Base-by-base conservation (phyloP, 2,888 invertebrate genomes). In the Lingula anatina region DNA sequence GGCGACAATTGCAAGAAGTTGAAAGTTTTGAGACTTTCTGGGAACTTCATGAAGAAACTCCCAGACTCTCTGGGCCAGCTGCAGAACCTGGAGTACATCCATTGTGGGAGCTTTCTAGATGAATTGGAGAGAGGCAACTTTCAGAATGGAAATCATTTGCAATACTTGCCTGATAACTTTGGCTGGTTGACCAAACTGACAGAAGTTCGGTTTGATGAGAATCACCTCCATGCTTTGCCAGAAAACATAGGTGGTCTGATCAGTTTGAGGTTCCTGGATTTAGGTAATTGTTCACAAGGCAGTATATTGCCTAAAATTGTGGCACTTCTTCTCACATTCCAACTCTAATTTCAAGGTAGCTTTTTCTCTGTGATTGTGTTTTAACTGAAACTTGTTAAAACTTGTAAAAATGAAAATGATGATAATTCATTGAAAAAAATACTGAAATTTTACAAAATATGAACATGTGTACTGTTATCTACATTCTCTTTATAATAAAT, bases 101-200 rank as follows among this genome's bases (percentile, higher is more conserved):
- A 66, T 42, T 45, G 68, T 23, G 71, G 71, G 9, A 68, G 68
- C 58, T 60, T 61, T 25, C 62, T 70, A 25, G 62, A 58, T 37
- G 70, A 70, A 49, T 44, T 70, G 5, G 71, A 70, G 51, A 47
- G 70, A 36, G 49, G 62, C 9, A 62, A 65, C 39, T 66, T 65
- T 49, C 66, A 66, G 46, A 73, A 70, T 56, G 73, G 73, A 5
- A 72, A 72, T 54, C 68, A 67, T 67, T 38, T 72, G 5, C 39
- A 49, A 5, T 47, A 50, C 9, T 48, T 72, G 23, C 72, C 72
- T 7, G 47, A 50, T 5, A 61, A 57, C 46, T 60, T 71, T 46
- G 54, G 64, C 46, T 39, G 51, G 24, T 54, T 72, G 44, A 46
- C n/a, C 1, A 54, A 54, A 18, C 54, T 72, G 18, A 60, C 45